These are phyloP conservation scores for Carterocephalus palaemon DNA, from an alignment of 2,888 invertebrate species.

Conservation along the genomic window DNA sequence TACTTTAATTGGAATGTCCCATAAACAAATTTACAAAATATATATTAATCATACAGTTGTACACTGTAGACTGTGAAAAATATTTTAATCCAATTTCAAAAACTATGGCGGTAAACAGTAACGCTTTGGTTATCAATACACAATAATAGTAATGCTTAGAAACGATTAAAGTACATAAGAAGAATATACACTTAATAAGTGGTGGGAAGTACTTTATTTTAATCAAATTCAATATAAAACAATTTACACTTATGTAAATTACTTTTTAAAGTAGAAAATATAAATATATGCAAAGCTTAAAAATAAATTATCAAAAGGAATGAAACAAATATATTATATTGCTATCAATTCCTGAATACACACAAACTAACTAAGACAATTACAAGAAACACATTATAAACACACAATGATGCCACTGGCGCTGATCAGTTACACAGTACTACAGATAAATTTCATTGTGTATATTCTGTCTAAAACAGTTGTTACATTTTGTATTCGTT, in stretches of 20 bases:
- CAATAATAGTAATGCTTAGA: slow-evolving; percentile 30
- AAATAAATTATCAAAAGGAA: slow-evolving; percentile 10
- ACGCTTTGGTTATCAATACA: slow-evolving; percentile 33
- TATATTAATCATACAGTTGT: slow-evolving; percentile 44
- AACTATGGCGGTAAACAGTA: slow-evolving; percentile 51
- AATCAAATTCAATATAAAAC: slow-evolving; percentile 28
- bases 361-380: too few species aligned
- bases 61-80: slow-evolving; percentile 38
- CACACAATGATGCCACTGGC: too few species aligned
- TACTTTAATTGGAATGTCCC: slow-evolving; percentile 72
- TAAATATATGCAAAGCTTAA: slow-evolving; percentile 20
- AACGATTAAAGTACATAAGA: slow-evolving; percentile 35
- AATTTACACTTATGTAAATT: slow-evolving; percentile 25
- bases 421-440: too few species aligned
- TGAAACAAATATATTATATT: not conserved
- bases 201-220: slow-evolving; percentile 38
- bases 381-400: too few species aligned
- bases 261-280: slow-evolving; percentile 17
- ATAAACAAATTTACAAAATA: slow-evolving; percentile 54
- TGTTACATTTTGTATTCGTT: too few species aligned
- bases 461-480: too few species aligned
- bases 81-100: slow-evolving; percentile 28
- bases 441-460: too few species aligned
- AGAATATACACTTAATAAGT: slow-evolving; percentile 34
- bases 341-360: not conserved